Percentiles rank a stretch among this genome's conserved stretches.
phyloP scores from a whole-genome alignment of 2,888 invertebrate genomes.

The Tolmerus cingulatus region DNA sequence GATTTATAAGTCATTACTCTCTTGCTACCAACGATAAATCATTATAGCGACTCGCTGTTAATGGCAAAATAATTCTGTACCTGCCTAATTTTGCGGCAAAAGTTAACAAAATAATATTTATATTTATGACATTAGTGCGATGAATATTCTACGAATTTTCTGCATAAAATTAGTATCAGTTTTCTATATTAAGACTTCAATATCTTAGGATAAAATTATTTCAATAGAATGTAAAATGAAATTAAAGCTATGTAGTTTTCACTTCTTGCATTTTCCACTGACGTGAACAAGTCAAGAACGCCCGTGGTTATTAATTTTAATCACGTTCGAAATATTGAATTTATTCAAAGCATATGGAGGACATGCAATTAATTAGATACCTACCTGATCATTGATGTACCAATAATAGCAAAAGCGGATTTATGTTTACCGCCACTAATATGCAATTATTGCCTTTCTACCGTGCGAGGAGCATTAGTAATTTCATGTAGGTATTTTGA shows the following conservation, averaged over 20 bases:
- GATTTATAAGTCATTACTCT: too few relatives aligned
- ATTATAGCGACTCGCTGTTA: too few relatives aligned
- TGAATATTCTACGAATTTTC: too few relatives aligned
- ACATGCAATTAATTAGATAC: too few relatives aligned
- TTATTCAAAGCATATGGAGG: neutral
- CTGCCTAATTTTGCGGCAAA: too few relatives aligned
- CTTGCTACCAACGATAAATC: too few relatives aligned
- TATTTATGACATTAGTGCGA: too few relatives aligned
- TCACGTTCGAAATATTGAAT: neutral
- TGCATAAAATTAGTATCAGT: too few relatives aligned
- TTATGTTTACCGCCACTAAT: neutral
- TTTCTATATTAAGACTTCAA: too few relatives aligned
- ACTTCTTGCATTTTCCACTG: neutral
- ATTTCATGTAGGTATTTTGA: neutral
- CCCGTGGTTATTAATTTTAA: neutral
- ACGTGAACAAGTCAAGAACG: neutral
- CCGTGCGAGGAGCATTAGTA: neutral
- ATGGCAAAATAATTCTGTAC: too few relatives aligned
- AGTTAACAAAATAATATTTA: too few relatives aligned
- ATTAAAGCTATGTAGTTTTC: neutral
- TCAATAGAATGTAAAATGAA: neutral
- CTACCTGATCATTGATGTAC: neutral
- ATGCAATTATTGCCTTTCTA: neutral
- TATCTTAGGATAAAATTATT: too few relatives aligned
- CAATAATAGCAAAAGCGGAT: neutral